Base-by-base conservation (phyloP, 2,113 vertebrate genomes). In the Leucoraja erinaceus region DNA sequence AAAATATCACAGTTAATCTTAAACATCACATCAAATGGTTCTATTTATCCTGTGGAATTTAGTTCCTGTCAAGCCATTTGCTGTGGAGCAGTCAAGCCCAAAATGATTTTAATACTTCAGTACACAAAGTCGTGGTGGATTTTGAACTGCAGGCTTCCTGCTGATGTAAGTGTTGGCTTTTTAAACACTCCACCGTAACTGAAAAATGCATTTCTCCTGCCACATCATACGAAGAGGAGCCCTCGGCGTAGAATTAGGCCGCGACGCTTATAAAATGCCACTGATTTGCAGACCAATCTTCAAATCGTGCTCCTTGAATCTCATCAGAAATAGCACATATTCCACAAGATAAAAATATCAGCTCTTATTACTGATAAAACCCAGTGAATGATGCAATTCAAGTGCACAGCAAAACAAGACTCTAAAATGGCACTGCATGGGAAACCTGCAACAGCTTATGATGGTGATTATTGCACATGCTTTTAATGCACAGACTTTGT, bases 121-220 rank as follows among this genome's bases (percentile, higher is more conserved):
- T 61, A 86, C 81, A 86, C 18, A 83, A 33, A 79, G 59, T 63
- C 61, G 14, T n/a, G n/a, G 28, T 66, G 59, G 38, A 3, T n/a
- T 66, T 63, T 88, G 59, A 88, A 61, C 59, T 33, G 75, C 75
- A 33, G 75, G n/a, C n/a, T n/a, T 31, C 75, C 75, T 77, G 83
- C 83, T 88, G 83, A n/a, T n/a, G n/a, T 18, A 63, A 63, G 22
- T 28, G 59, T 88, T 88, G 31, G 83, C 59, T 88, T 88, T 88
- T 86, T 61, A 16, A 86, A 22, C 28, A 88, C 28, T 59, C 31
- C 12, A 88, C 3, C 12, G n/a, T 63, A 66, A 88, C 14, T 63
- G 59, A n/a, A 63, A 88, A 66, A 16, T 14, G 5, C 28, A 31
- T 66, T 88, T 25, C 25, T 56, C 25, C 54, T 25, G 79, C 47